These are phyloP conservation scores for Spizaetus ornatus DNA, from an alignment of 2,113 vertebrate genomes.

Conservation along the genomic window DNA sequence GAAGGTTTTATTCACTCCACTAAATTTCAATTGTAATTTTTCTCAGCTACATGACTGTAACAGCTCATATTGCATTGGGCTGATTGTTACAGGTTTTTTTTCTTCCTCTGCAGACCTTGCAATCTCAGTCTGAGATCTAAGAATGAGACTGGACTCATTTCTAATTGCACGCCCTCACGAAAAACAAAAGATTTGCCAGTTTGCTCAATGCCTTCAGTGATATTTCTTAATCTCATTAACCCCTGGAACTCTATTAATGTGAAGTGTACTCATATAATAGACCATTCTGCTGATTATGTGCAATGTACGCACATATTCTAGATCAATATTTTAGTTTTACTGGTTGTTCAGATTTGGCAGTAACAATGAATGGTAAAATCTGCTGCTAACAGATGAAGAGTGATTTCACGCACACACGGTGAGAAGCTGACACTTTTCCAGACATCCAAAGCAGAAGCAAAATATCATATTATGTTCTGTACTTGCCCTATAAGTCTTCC, in stretches of 20 bases:
- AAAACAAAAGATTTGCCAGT: not conserved
- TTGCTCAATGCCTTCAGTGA: not conserved
- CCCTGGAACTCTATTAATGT: not conserved
- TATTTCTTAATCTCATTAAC: not conserved
- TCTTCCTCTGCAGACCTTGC: not conserved
- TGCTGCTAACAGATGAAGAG: not conserved
- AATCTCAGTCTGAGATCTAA: not conserved
- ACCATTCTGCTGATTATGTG: not conserved
- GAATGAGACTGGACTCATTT: not conserved
- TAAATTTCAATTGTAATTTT: not conserved
- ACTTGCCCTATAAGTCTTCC: not conserved
- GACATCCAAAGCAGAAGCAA: not conserved
- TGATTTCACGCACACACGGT: not conserved
- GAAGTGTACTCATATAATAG: not conserved
- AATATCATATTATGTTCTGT: not conserved
- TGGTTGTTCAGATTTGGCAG: not conserved
- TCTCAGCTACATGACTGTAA: not conserved
- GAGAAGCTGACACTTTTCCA: not conserved
- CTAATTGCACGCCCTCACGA: not conserved
- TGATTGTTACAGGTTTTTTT: not conserved
- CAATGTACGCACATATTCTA: not conserved
- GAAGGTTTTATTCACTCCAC: not conserved
- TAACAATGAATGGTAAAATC: not conserved
- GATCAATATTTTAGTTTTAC: not conserved
- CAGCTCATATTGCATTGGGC: not conserved